Evolutionary conservation across 2,888 invertebrate species (phyloP), one percentile per base, ranked within the genome.

Genomic region (Lymantria dispar): DNA sequence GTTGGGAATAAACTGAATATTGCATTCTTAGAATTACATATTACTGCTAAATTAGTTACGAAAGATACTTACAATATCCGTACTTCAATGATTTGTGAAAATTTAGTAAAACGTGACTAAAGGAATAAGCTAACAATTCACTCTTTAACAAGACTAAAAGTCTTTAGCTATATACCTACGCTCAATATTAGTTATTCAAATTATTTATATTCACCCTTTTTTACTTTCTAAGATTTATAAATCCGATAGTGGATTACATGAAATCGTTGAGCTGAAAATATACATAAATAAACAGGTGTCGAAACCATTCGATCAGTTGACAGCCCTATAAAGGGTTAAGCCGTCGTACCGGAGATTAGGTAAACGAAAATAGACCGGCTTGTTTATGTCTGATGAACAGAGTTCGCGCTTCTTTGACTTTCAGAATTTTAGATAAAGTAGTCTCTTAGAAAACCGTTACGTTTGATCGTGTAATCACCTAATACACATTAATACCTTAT

Each of bases 301-400:
- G 50, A 58, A 67, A 53, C 44, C 47, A 47, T 54, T 62, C 52
- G 60, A 61, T 60, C 54, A 56, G 43, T 53, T 56, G 65, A 61
- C 69, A 72, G 57, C 74, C 68, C 67, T 70, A 60, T 45, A 56
- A 52, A 52, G 58, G 56, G 56, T 62, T 62, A 61, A 60, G 69
- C 71, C 74, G 46, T 30, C 47, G 54, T 71, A 76, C 71, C 74
- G 65, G 71, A 80, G 80, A 81, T 81, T 80, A 80, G 71, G 72
- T 77, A 78, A 79, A 80, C 74, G 74, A 80, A 81, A 83, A 83
- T 76, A 78, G 72, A 79, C 67, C 55, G 55, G 60, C 58, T 66
- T 75, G 74, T 80, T 78, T 78, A 71, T 74, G 66, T 76, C 72
- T 71, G 58, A 70, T 73, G 71, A 72, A 67, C 60, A 68, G 63